A percentile compares a stretch with the other conserved stretches of the same genome.
Conservation (phyloP, 2,888 invertebrate genomes). For the Noctua janthe region DNA sequence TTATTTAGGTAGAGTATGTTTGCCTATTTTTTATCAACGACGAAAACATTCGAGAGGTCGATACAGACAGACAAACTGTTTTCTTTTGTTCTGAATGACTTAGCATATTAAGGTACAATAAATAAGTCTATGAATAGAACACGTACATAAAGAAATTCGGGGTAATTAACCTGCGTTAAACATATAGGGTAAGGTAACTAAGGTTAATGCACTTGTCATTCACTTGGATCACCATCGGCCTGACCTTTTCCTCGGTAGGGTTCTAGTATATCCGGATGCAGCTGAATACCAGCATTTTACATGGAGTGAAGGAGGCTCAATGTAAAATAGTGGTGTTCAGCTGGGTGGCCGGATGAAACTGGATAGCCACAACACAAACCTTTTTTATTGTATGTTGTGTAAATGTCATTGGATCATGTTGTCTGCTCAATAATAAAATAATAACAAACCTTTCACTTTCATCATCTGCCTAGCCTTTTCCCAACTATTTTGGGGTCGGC, state of each 20-base stretch:
- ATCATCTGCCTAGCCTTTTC: too few relatives aligned
- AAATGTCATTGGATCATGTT: too few relatives aligned
- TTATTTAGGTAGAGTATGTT: neutral
- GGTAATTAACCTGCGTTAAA: constrained; percentile 13
- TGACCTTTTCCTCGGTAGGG: neutral
- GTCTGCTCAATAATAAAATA: too few relatives aligned
- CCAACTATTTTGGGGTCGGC: too few relatives aligned
- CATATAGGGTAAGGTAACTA: neutral
- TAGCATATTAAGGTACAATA: neutral
- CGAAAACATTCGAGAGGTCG: neutral
- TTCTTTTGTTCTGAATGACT: constrained; percentile 19
- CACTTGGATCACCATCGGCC: neutral
- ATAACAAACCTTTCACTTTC: too few relatives aligned
- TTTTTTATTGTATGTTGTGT: too few relatives aligned
- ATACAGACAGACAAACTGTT: neutral
- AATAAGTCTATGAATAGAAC: neutral
- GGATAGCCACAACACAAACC: neutral
- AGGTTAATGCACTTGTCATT: neutral
- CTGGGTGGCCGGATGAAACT: neutral
- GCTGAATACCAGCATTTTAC: neutral
- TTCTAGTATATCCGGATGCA: neutral
- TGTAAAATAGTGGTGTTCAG: neutral
- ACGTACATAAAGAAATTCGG: neutral
- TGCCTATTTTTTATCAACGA: neutral
- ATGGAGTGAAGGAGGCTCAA: neutral